phyloP scores from a whole-genome alignment of 2,888 invertebrate genomes.

The Plusia festucae region DNA sequence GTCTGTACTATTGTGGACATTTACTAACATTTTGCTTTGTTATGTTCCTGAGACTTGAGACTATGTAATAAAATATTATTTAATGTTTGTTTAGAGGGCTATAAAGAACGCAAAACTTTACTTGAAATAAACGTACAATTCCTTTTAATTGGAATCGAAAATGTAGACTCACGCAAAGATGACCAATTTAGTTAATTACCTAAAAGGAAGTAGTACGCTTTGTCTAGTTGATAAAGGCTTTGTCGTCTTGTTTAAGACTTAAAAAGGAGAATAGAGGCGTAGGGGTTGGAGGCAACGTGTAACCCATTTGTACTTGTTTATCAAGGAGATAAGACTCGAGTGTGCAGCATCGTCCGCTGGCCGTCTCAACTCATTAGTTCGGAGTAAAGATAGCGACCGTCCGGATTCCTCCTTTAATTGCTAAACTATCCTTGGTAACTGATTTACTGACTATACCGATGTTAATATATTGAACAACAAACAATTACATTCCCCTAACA shows the following conservation, averaged over 20 bases:
- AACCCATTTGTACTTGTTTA: slow-evolving; percentile 87
- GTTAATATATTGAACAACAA: slow-evolving; percentile 58
- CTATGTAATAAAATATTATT: slow-evolving; percentile 9
- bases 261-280: slow-evolving; percentile 78
- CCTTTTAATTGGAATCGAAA: slow-evolving; percentile 1
- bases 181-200: slow-evolving; percentile 77
- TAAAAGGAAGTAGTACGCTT: slow-evolving; percentile 66
- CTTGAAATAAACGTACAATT: not conserved
- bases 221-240: slow-evolving; percentile 79
- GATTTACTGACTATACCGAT: slow-evolving; percentile 72
- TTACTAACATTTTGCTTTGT: slow-evolving; percentile 74
- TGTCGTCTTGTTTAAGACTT: slow-evolving; percentile 79
- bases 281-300: slow-evolving; percentile 80
- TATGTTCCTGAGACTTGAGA: slow-evolving; percentile 36
- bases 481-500: slow-evolving; percentile 13
- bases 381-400: slow-evolving; percentile 76
- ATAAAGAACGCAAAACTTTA: not conserved
- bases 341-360: slow-evolving; percentile 73
- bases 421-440: slow-evolving; percentile 76
- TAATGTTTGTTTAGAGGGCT: slow-evolving; percentile 8
- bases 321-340: slow-evolving; percentile 82
- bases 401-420: slow-evolving; percentile 82
- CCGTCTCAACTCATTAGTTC: slow-evolving; percentile 83
- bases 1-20: slow-evolving; percentile 71
- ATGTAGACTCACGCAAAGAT: slow-evolving; percentile 56